A percentile compares a stretch with the other conserved stretches of the same genome.
Evolutionary conservation across 2,113 vertebrate genomes (phyloP).

Genomic region (Noctilio leporinus): DNA sequence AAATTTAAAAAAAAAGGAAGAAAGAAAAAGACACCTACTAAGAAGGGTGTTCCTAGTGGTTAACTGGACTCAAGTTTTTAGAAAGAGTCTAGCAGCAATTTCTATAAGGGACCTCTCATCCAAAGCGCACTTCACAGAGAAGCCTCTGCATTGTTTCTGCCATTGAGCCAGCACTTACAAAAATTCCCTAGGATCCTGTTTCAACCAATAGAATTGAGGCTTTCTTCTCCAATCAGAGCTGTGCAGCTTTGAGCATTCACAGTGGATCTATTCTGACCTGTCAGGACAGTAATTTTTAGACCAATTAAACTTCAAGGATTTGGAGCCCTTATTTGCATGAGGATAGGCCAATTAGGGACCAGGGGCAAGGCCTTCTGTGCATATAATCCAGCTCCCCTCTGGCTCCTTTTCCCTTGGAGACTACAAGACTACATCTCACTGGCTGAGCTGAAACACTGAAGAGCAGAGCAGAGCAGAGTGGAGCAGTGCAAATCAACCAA

Average conservation of each 20-base stretch:
- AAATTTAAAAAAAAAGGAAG: too few species aligned
- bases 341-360: not conserved
- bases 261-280: not conserved
- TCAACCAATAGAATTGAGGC: not conserved
- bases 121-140: not conserved
- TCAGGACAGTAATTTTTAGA: not conserved
- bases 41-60: not conserved
- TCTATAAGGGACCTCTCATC: not conserved
- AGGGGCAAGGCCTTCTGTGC: not conserved
- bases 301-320: not conserved
- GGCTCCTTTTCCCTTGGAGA: too few species aligned
- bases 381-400: not conserved
- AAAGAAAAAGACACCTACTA: not conserved
- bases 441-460: not conserved
- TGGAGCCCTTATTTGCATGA: not conserved
- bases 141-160: not conserved
- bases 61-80: not conserved
- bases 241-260: not conserved
- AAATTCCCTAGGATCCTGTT: not conserved
- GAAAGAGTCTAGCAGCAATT: not conserved
- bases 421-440: not conserved
- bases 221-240: not conserved
- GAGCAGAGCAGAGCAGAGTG: not conserved
- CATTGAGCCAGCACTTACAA: not conserved
- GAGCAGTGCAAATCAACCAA: too few species aligned